Evolutionary conservation across 2,113 vertebrate genomes (phyloP), one percentile per base, ranked within the genome.

Genomic region (Xenopus laevis): DNA sequence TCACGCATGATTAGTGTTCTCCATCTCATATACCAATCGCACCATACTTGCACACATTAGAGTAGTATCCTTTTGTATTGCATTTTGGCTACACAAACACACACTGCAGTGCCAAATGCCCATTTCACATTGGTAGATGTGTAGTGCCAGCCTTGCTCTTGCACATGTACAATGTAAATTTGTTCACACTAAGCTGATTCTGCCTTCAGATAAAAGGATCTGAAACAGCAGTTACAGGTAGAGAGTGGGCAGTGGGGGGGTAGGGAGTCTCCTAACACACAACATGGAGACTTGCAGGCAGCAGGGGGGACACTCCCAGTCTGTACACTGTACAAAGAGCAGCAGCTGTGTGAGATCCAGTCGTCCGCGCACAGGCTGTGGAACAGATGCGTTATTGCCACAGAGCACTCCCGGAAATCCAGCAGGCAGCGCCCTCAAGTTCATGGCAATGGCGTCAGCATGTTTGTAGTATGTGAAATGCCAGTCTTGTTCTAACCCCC

Each of bases 401-500:
- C 69, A 17, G 16, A 10, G 4, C 23, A 13, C 21, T 16, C 7
- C 21, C 15, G 18, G 13, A 40, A 40, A 10, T 27, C 55, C 13
- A 23, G 46, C 9, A 21, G 40, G 13, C 46, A 30, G 71, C 50
- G 45, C 30, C 33, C 61, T 40, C 63, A 13, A 17, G 33, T 46
- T 23, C 33, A 47, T 40, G 60, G 15, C 47, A 63, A 20, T 27
- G 70, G 15, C n/a, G 60, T 17, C 7, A 18, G 21, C 0, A 16
- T 53, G 27, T 53, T 45, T 52, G 21, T 52, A 44, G 58, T 27
- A 27, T 2, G 23, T 58, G 18, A 30, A 23, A 55, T 27, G 27
- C 16, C 78, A 46, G 78, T 57, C 45, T 78, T 80, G 23, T 27
- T 27, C 23, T 27, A 27, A 71, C 79, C n/a, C 0, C 72, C 33